Evolutionary conservation across 2,113 vertebrate species (phyloP).

Genomic region (Saccopteryx leptura): DNA sequence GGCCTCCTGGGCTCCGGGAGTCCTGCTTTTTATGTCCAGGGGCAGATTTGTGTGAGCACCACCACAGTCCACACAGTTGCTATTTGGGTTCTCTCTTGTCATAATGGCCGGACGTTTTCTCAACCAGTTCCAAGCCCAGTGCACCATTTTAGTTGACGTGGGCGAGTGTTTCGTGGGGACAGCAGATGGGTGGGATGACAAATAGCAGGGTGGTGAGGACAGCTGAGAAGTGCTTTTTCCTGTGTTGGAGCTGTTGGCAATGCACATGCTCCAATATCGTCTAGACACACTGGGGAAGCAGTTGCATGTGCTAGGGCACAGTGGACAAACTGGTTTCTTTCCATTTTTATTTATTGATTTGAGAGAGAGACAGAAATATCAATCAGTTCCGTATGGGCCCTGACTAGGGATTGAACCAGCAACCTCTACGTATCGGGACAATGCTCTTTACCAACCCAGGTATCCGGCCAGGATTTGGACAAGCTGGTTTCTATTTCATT

Average conservation of each 20-base stretch:
- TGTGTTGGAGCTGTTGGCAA: constrained; percentile 50
- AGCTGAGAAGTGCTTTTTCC: constrained; percentile 75
- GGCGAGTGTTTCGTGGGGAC: constrained; percentile 76
- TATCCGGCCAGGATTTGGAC: too few species aligned
- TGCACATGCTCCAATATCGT: background rate
- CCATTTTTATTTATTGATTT: background rate
- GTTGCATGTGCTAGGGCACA: background rate
- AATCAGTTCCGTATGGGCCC: too few species aligned
- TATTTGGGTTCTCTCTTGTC: constrained; percentile 68
- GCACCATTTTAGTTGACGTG: constrained; percentile 82
- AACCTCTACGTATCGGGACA: too few species aligned
- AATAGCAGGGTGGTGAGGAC: constrained; percentile 77
- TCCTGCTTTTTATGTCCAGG: background rate
- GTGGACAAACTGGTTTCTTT: background rate
- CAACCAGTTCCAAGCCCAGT: constrained; percentile 61
- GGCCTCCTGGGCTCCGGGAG: background rate
- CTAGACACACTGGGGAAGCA: background rate
- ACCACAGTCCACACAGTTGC: constrained; percentile 41
- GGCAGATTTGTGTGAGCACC: background rate
- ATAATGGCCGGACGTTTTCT: constrained; percentile 72
- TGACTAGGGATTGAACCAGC: too few species aligned
- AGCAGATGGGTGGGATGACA: constrained; percentile 83
- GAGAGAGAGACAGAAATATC: too few species aligned
- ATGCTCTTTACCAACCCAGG: too few species aligned
- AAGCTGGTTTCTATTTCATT: background rate